Base-by-base conservation (phyloP, 2,888 invertebrate genomes). In the Meganola albula region DNA sequence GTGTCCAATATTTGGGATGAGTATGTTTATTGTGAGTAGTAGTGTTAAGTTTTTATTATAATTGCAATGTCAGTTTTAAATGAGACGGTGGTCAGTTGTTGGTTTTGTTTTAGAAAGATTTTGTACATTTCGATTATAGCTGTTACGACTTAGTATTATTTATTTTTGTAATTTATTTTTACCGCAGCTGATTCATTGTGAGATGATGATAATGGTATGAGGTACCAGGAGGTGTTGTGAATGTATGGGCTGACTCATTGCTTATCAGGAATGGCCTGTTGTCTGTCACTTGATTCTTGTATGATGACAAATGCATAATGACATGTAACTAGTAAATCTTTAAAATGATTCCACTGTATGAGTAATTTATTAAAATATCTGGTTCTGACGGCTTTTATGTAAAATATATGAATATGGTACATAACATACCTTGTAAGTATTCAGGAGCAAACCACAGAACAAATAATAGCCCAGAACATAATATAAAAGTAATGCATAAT, bases 21-120 rank as follows among this genome's bases (percentile, higher is more conserved):
- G 56, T 64, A n/a, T n/a, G 58, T 59, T 61, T 58, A 54, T 58
- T 61, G 56, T 55, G 55, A 53, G 51, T 57, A 55, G 4, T 60
- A 75, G 64, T 44, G 38, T 53, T 77, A 77, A 77, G 75, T 70
- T 72, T 75, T 70, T 69, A 70, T 70, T 74, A 63, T 70, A 65
- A 74, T 62, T 63, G 50, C 58, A 22, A 37, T 34, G 38, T 56
- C 55, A 42, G 41, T 57, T 55, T 49, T 39, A 45, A 45, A 50
- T 53, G 36, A 41, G 50, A 52, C 34, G 37, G 53, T 48, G 63
- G 53, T 63, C 62, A 57, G 53, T 71, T 70, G 74, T 74, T 74
- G 62, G 71, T 76, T 72, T 77, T 77, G 73, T 75, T 82, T 78
- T 78, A 77, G 66, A 76, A 70, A 76, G 74, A n/a, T 65, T 64